phyloP scores from a whole-genome alignment of 2,888 invertebrate genomes.

The Zonitis immaculata region DNA sequence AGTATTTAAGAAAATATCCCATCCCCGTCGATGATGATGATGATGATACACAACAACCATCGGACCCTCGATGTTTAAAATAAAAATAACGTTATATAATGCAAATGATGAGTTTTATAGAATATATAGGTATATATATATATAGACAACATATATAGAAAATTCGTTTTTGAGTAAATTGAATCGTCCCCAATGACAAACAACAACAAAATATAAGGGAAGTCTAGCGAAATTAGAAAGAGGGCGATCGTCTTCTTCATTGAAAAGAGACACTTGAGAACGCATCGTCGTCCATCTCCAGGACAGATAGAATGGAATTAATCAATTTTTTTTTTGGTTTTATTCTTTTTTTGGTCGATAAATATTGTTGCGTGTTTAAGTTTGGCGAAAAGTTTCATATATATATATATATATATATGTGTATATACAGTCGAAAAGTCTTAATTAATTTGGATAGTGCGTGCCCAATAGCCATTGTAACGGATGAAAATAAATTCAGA shows the following conservation, averaged over 20 bases:
- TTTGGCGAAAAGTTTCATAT: conserved; percentile 10
- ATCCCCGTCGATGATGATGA: conserved; percentile 10
- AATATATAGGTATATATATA: too few species aligned
- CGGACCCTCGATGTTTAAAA: conserved; percentile 2
- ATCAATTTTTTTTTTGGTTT: neutral
- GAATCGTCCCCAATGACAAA: conserved; percentile 21
- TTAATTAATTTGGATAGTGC: conserved; percentile 35
- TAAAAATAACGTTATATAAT: conserved; percentile 18
- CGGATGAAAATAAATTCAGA: conserved; percentile 29
- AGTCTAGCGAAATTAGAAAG: neutral
- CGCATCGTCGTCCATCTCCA: neutral
- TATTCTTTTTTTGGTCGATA: too few species aligned
- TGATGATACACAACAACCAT: too few species aligned
- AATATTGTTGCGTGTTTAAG: conserved; percentile 30
- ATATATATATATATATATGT: too few species aligned
- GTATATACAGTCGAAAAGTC: too few species aligned
- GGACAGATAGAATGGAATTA: neutral
- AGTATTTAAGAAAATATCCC: conserved; percentile 16
- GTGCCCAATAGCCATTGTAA: conserved; percentile 28
- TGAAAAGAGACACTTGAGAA: neutral
- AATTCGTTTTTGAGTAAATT: conserved; percentile 22
- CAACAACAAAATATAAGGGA: conserved; percentile 8
- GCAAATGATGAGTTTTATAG: conserved; percentile 3
- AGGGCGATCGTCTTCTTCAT: neutral
- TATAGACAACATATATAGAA: too few species aligned